Evolutionary conservation across 2,797 vertebrate species (phyloP), one percentile per base, ranked within the genome.

Genomic region (Salmo trutta): DNA sequence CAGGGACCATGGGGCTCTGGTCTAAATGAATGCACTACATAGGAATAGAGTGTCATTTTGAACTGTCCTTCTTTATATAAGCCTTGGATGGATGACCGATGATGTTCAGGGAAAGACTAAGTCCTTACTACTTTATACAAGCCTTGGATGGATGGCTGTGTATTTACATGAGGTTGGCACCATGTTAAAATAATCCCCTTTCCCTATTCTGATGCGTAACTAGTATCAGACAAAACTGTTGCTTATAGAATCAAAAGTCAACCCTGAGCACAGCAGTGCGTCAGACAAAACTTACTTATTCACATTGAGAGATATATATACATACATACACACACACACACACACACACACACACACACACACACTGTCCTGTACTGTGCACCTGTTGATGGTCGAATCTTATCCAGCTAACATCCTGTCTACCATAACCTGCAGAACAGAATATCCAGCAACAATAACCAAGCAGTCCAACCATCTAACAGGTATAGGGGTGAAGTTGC

Each of bases 121-220:
- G 41, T 12, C 41, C 41, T 47, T 47, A 47, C 41, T 47, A 10
- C 10, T 47, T 47, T 1, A 47, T 47, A 12, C 12, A 47, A 47
- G 41, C 41, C 41, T 59, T n/a, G n/a, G n/a, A 21, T 8, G 1
- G 56, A 21, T 31, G 24, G 12, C 64, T 5, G 33, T 66, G 64
- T 56, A 31, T 62, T 64, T 15, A 6, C 24, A 5, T 66, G 27
- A 16, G 27, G 15, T 67, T 67, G 17, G n/a, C 6, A 29, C 15
- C 27, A 4, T 27, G 6, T 36, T 31, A 41, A n/a, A 82, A 75
- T 15, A 76, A 76, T 78, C 82, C 82, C 68, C 62, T 76, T 85
- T 83, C 83, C 81, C 85, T 83, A 65, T 72, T 83, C 65, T 77
- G 51, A 78, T 69, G 27, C 59, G 41, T 76, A 62, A 33, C 16